phyloP scores from a whole-genome alignment of 2,888 invertebrate genomes.

The Volucella zonaria region DNA sequence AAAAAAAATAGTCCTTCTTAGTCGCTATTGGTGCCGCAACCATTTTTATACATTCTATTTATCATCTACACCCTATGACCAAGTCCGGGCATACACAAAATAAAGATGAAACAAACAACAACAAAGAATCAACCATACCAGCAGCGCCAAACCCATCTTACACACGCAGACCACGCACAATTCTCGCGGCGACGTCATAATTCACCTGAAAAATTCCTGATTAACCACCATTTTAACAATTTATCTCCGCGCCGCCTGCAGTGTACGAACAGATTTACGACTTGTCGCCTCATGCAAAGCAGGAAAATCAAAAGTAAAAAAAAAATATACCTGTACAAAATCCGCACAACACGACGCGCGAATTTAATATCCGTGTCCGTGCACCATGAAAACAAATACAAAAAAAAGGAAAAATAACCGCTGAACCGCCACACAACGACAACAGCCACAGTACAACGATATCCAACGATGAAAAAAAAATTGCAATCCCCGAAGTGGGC shows the following conservation, averaged over 20 bases:
- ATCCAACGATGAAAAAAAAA: conserved; percentile 33
- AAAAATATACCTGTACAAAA: conserved; percentile 30
- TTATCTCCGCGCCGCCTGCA: conserved; percentile 71
- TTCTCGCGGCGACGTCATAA: conserved; percentile 70
- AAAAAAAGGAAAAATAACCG: neutral
- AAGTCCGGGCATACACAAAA: conserved; percentile 42
- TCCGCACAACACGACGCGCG: conserved; percentile 48
- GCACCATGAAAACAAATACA: conserved; percentile 53
- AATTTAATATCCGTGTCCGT: conserved; percentile 62
- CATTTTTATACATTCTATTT: conserved; percentile 37
- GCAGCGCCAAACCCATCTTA: conserved; percentile 58
- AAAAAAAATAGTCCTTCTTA: too few relatives aligned
- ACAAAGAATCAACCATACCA: conserved; percentile 2
- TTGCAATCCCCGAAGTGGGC: conserved; percentile 67
- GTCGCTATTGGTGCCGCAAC: neutral
- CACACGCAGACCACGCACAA: conserved; percentile 73
- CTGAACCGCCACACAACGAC: too few relatives aligned
- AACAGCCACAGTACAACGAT: conserved; percentile 8
- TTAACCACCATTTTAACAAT: conserved; percentile 73
- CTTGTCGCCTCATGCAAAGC: conserved; percentile 73
- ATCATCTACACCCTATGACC: conserved; percentile 49
- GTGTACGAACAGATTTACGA: conserved; percentile 72
- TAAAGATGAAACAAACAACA: neutral
- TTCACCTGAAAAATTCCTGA: conserved; percentile 69
- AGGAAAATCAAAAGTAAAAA: conserved; percentile 34